A percentile compares a stretch with the other conserved stretches of the same genome.
Conservation (phyloP, 2,113 vertebrate species). For the Blennius ocellaris region DNA sequence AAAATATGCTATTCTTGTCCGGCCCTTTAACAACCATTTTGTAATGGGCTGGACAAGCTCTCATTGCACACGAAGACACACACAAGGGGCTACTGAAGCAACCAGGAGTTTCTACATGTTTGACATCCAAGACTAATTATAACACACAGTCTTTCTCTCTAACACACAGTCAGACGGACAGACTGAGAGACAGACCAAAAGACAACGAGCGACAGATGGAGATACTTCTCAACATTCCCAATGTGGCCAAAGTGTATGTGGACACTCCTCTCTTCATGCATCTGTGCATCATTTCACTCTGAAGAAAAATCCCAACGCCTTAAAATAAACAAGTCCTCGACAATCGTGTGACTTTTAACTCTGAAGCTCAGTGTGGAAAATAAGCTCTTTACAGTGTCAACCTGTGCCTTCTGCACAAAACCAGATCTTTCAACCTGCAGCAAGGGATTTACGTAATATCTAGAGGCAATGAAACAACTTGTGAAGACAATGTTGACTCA, state of each 20-base stretch:
- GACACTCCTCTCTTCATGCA: not conserved
- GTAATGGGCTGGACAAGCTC: not conserved
- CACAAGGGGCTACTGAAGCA: not conserved
- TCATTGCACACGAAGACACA: constrained; percentile 15
- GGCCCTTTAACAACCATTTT: constrained; percentile 20
- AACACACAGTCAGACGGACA: constrained; percentile 11
- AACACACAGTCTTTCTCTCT: not conserved
- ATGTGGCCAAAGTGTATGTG: not conserved
- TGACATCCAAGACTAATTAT: constrained; percentile 3
- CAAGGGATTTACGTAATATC: not conserved
- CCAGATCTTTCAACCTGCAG: not conserved
- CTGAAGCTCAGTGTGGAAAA: constrained; percentile 1
- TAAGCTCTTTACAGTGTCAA: not conserved
- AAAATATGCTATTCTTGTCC: constrained; percentile 9
- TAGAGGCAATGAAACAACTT: not conserved
- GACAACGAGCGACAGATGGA: not conserved
- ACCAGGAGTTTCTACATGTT: not conserved
- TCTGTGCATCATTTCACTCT: not conserved
- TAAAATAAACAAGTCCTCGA: not conserved
- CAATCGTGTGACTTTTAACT: not conserved
- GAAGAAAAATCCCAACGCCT: not conserved
- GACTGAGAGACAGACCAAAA: not conserved
- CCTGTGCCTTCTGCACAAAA: not conserved
- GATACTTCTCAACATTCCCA: not conserved
- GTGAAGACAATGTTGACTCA: not conserved